These are phyloP conservation scores for Istiophorus platypterus DNA, from an alignment of 2,113 vertebrate species.

Conservation along the genomic window DNA sequence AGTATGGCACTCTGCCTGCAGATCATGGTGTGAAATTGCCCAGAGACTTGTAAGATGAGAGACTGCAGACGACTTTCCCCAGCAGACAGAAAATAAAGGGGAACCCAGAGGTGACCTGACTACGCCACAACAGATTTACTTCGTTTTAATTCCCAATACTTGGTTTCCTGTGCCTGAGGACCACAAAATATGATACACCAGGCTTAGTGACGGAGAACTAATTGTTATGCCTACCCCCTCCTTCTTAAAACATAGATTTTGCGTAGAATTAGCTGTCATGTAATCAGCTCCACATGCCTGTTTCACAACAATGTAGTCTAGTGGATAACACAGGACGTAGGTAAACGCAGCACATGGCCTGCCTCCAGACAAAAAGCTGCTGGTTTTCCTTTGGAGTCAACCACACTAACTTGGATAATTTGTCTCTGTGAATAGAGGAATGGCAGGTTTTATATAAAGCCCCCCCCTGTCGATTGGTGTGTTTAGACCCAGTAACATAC, in stretches of 20 bases:
- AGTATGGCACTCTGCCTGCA: constrained; percentile 63
- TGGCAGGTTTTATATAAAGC: constrained; percentile 47
- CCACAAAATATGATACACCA: constrained; percentile 60
- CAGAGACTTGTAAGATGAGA: constrained; percentile 44
- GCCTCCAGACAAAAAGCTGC: constrained; percentile 56
- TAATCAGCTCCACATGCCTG: constrained; percentile 77
- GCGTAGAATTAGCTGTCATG: constrained; percentile 63
- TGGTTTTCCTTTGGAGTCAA: constrained; percentile 63
- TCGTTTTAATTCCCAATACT: constrained; percentile 65
- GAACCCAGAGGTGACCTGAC: constrained; percentile 54
- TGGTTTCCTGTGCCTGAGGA: constrained; percentile 65
- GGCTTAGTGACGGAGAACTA: constrained; percentile 64
- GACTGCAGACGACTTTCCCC: constrained; percentile 43
- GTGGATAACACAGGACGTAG: constrained; percentile 49
- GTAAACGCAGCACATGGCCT: constrained; percentile 42
- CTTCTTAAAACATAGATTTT: constrained; percentile 45
- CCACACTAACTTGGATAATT: constrained; percentile 61
- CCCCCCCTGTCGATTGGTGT: constrained; percentile 34
- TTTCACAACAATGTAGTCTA: constrained; percentile 61
- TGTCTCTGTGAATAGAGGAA: constrained; percentile 50
- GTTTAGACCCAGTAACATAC: constrained; percentile 32
- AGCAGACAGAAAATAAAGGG: constrained; percentile 54
- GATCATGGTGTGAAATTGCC: constrained; percentile 46
- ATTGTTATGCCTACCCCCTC: constrained; percentile 56
- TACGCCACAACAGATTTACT: constrained; percentile 58